These are phyloP conservation scores for Habroteleia sp. DNA, from an alignment of 2,888 invertebrate genomes.

Conservation along the genomic window DNA sequence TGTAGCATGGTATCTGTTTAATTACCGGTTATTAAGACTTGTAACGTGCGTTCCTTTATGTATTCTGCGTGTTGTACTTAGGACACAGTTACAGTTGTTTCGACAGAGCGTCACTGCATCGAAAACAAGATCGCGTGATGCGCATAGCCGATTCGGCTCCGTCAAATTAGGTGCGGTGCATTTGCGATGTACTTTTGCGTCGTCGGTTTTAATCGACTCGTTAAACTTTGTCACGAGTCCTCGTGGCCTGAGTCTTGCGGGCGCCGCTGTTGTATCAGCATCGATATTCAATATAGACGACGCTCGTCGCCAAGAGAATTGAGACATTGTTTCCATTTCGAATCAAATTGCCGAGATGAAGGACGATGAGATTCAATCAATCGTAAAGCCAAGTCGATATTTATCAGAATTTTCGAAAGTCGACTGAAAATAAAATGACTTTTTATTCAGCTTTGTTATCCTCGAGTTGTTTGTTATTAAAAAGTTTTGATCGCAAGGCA, in stretches of 20 bases:
- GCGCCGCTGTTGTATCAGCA: slow-evolving; percentile 23
- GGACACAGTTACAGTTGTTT: slow-evolving; percentile 48
- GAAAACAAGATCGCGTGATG: slow-evolving; percentile 51
- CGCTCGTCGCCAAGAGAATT: slow-evolving; percentile 15
- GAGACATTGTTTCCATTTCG: slow-evolving; percentile 12
- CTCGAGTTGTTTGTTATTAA: too few relatives aligned
- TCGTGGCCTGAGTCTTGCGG: slow-evolving; percentile 11
- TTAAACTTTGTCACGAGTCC: slow-evolving; percentile 65
- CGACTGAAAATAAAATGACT: too few relatives aligned
- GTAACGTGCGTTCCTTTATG: background rate
- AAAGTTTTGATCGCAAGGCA: too few relatives aligned
- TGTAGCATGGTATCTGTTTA: too few relatives aligned
- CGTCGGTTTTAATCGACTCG: slow-evolving; percentile 68
- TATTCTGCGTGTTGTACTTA: slow-evolving; percentile 29
- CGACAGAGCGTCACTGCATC: slow-evolving; percentile 26
- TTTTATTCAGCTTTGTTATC: too few relatives aligned
- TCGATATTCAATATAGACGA: slow-evolving; percentile 52
- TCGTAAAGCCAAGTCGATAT: too few relatives aligned
- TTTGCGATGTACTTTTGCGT: slow-evolving; percentile 44
- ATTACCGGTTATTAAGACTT: too few relatives aligned
- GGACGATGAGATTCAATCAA: background rate
- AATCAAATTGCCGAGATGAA: slow-evolving; percentile 6
- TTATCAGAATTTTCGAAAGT: too few relatives aligned
- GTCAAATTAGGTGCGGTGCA: slow-evolving; percentile 51
- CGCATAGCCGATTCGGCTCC: slow-evolving; percentile 42